phyloP scores from a whole-genome alignment of 2,888 invertebrate genomes.

The Aphrophora alni region DNA sequence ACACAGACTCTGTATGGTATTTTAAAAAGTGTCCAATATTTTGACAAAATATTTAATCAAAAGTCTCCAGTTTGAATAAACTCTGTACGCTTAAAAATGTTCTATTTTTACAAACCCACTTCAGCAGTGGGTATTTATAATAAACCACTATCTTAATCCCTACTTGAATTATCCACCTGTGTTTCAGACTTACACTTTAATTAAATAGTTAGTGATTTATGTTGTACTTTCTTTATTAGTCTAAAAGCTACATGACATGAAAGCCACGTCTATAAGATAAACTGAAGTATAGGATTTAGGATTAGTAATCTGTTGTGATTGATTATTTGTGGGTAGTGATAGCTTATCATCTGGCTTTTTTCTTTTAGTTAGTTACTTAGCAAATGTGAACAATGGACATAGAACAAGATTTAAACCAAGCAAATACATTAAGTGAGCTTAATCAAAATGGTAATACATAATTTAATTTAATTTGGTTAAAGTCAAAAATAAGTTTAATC shows the following conservation, averaged over 20 bases:
- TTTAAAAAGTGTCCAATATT: too few relatives aligned
- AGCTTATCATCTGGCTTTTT: neutral
- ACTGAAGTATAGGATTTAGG: neutral
- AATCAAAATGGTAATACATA: neutral
- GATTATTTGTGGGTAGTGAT: neutral
- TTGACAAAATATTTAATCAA: too few relatives aligned
- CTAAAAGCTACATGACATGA: neutral
- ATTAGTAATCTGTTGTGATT: neutral
- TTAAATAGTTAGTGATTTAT: neutral
- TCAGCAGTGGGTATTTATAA: too few relatives aligned
- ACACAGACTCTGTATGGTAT: too few relatives aligned
- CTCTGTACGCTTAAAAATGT: too few relatives aligned
- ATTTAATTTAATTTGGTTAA: neutral
- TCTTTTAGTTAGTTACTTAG: neutral
- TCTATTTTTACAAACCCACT: too few relatives aligned
- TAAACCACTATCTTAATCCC: too few relatives aligned
- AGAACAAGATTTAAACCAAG: neutral
- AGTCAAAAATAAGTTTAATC: neutral
- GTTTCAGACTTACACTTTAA: too few relatives aligned
- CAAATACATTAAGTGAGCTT: neutral
- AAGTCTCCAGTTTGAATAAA: too few relatives aligned
- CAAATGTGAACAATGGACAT: neutral
- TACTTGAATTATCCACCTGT: too few relatives aligned
- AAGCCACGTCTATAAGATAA: neutral
- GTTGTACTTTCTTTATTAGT: neutral